Conservation (phyloP, 2,113 vertebrate genomes). For the Sylvietta virens region DNA sequence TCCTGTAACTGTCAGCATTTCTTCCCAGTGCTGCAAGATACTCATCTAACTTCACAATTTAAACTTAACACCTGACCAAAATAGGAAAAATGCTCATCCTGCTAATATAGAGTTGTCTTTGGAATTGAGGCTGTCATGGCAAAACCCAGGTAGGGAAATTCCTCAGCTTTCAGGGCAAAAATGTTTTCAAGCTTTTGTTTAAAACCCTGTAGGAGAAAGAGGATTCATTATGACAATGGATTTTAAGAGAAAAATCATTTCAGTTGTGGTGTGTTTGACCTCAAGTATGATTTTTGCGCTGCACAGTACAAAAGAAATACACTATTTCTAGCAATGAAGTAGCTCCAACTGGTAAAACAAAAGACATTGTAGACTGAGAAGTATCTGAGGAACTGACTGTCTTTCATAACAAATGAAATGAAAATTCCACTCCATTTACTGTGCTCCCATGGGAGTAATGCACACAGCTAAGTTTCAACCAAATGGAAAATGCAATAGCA, state of each 20-base stretch:
- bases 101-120: background rate
- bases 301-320: background rate
- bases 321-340: background rate
- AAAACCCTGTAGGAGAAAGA: background rate
- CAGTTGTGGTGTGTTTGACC: background rate
- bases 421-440: slow-evolving; percentile 34
- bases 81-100: background rate
- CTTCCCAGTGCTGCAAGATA: background rate
- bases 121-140: background rate
- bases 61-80: background rate
- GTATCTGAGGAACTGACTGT: background rate
- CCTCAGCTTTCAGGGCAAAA: background rate
- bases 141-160: background rate
- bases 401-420: slow-evolving; percentile 3
- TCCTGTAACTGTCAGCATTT: background rate
- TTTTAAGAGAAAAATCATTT: background rate
- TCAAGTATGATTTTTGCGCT: background rate
- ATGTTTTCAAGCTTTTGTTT: background rate
- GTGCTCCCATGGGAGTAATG: slow-evolving; percentile 12
- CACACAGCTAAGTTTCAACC: slow-evolving; percentile 2
- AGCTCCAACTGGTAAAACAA: background rate
- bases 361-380: background rate
- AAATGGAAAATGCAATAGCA: slow-evolving; percentile 42
- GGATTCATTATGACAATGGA: background rate
- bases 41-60: background rate